phyloP scores from a whole-genome alignment of 2,113 vertebrate genomes.

The Notothenia coriiceps region DNA sequence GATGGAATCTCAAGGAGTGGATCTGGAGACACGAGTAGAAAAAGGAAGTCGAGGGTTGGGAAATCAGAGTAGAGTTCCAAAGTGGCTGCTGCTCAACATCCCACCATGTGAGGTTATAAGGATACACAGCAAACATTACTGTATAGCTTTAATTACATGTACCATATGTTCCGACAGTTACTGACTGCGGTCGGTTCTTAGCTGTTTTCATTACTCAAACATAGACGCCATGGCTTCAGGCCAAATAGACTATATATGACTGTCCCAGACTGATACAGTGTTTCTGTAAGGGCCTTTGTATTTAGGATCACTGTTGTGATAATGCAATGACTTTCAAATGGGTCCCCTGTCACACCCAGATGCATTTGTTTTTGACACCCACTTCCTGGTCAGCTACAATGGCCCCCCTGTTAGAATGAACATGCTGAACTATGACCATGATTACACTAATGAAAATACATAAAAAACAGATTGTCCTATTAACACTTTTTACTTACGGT shows the following conservation, averaged over 20 bases:
- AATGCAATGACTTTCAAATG: slow-evolving; percentile 18
- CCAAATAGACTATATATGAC: background rate
- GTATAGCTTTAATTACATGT: slow-evolving; percentile 22
- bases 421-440: background rate
- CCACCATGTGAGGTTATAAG: slow-evolving; percentile 14
- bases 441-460: background rate
- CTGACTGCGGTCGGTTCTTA: slow-evolving; percentile 10
- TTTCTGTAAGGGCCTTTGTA: slow-evolving; percentile 1
- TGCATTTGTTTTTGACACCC: slow-evolving; percentile 29
- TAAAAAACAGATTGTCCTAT: no score
- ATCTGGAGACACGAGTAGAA: slow-evolving; percentile 38
- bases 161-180: slow-evolving; percentile 29
- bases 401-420: background rate
- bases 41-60: slow-evolving; percentile 77
- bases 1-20: slow-evolving; percentile 52
- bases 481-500: no score
- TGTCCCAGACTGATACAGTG: background rate
- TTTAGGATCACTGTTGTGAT: slow-evolving; percentile 19
- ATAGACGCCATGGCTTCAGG: background rate
- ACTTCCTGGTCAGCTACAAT: slow-evolving; percentile 4
- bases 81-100: slow-evolving; percentile 56
- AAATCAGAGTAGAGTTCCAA: slow-evolving; percentile 66
- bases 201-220: slow-evolving; percentile 8
- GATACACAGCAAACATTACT: slow-evolving; percentile 20
- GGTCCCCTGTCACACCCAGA: slow-evolving; percentile 5